phyloP scores from a whole-genome alignment of 2,888 invertebrate species.

The Conomelus anceps region DNA sequence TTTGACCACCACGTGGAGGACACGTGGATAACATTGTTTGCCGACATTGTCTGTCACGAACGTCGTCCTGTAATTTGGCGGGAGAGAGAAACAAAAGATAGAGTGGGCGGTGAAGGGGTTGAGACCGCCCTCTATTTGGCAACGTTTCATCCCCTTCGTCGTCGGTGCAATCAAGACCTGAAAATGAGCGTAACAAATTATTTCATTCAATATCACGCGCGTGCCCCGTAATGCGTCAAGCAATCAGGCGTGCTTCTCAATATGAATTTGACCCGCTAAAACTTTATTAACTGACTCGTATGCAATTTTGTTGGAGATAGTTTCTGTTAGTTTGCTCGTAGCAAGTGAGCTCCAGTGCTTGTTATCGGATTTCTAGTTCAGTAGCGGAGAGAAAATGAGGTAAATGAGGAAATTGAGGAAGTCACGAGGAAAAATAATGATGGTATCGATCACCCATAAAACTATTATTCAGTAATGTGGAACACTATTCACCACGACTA shows the following conservation, averaged over 20 bases:
- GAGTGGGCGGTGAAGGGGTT: not conserved
- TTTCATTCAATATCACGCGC: not conserved
- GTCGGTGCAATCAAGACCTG: not conserved
- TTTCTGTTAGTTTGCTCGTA: not conserved
- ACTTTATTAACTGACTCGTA: not conserved
- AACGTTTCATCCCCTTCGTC: not conserved
- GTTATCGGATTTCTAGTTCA: not conserved
- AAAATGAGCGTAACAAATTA: not conserved
- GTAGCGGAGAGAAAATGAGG: not conserved
- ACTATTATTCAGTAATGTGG: not conserved
- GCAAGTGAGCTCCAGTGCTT: not conserved
- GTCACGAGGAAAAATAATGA: no score
- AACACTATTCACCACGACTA: not conserved
- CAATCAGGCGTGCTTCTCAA: not conserved
- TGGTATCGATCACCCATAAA: not conserved
- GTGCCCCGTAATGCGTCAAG: not conserved
- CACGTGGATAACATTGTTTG: constrained; percentile 7
- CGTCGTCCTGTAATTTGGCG: not conserved
- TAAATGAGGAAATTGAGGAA: no score
- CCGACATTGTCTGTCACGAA: not conserved
- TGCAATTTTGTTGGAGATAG: no score
- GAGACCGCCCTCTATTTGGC: not conserved
- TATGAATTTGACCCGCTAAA: not conserved
- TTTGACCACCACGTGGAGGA: constrained; percentile 9
- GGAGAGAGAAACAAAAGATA: not conserved